Conservation (phyloP, 2,888 invertebrate species). For the Magallana nippona region DNA sequence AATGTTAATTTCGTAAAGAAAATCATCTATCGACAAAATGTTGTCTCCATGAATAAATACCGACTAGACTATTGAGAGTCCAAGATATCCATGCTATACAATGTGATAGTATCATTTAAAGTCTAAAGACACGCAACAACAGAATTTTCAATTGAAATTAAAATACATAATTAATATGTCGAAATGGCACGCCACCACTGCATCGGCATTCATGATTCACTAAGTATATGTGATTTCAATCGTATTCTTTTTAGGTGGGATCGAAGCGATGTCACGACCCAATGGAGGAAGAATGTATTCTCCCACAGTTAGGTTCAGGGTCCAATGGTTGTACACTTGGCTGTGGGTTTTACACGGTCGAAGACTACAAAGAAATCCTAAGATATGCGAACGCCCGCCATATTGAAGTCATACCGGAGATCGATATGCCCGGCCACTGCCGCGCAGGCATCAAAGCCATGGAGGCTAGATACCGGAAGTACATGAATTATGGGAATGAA, state of each 20-base stretch:
- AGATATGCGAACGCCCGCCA: conserved; percentile 68
- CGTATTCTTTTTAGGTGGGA: conserved; percentile 67
- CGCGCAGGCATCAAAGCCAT: conserved; percentile 75
- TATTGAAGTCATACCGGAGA: conserved; percentile 75
- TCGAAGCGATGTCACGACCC: conserved; percentile 71
- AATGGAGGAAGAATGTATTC: conserved; percentile 65
- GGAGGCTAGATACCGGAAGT: conserved; percentile 61
- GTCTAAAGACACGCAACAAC: too few species aligned
- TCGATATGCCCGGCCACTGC: conserved; percentile 77
- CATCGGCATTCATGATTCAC: too few species aligned
- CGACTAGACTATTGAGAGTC: too few species aligned
- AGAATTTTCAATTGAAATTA: too few species aligned
- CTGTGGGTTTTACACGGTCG: conserved; percentile 69
- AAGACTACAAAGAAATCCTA: conserved; percentile 74
- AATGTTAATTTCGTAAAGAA: too few species aligned
- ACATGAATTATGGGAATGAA: conserved; percentile 46
- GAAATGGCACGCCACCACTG: too few species aligned
- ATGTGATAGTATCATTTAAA: too few species aligned
- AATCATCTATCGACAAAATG: too few species aligned
- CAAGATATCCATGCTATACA: too few species aligned
- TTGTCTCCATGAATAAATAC: too few species aligned
- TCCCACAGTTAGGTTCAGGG: conserved; percentile 74
- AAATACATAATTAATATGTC: too few species aligned
- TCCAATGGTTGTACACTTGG: conserved; percentile 64
- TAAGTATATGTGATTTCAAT: too few species aligned